phyloP scores from a whole-genome alignment of 2,797 vertebrate genomes.

The Enteromius anoplus region DNA sequence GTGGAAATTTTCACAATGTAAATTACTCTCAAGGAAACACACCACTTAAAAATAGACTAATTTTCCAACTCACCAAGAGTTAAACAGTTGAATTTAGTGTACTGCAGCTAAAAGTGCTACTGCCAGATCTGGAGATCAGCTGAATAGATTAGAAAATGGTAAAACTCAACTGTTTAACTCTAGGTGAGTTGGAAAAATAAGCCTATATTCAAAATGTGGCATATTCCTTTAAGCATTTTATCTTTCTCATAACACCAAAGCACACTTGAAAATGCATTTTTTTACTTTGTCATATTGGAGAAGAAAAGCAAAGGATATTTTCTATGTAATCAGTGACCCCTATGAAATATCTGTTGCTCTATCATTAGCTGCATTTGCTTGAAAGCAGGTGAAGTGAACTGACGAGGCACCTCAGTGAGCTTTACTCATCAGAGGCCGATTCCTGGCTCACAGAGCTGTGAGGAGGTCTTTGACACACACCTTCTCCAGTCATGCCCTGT shows the following conservation, averaged over 20 bases:
- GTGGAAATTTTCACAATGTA: not conserved
- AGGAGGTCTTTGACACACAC: constrained; percentile 46
- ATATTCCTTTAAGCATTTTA: not conserved
- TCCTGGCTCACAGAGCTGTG: constrained; percentile 27
- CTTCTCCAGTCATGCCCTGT: constrained; percentile 55
- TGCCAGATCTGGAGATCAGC: too few species aligned
- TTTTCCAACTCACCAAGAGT: too few species aligned
- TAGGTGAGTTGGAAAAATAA: too few species aligned
- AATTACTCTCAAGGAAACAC: not conserved
- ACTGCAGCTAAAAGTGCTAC: too few species aligned
- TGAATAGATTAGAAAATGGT: too few species aligned
- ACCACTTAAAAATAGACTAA: too few species aligned
- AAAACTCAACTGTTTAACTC: too few species aligned
- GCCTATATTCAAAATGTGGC: too few species aligned
- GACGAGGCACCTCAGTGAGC: not conserved
- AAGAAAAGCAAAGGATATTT: not conserved
- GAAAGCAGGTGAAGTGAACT: constrained; percentile 28
- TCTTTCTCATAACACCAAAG: not conserved
- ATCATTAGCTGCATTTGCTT: constrained; percentile 22
- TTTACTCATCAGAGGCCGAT: constrained; percentile 27
- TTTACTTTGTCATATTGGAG: not conserved
- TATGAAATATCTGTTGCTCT: constrained; percentile 14
- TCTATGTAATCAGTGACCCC: constrained; percentile 26
- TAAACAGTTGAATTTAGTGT: too few species aligned
- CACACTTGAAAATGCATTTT: not conserved